phyloP scores from a whole-genome alignment of 2,797 vertebrate genomes.

The Coendou prehensilis region DNA sequence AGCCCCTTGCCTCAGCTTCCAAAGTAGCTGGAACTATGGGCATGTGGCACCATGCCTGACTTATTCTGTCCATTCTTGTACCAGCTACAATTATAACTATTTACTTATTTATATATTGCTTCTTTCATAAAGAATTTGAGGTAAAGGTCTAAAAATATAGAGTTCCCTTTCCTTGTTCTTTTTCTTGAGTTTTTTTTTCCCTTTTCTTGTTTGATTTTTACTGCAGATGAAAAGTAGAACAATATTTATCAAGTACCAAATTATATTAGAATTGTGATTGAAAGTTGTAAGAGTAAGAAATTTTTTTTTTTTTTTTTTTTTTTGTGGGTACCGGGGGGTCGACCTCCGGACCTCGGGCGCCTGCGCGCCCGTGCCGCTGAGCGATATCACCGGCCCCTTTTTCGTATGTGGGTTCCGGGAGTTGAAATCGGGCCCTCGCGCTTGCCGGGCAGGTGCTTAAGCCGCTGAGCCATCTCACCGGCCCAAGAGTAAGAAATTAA shows the following conservation, averaged over 20 bases:
- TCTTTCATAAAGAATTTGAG: slow-evolving; percentile 37
- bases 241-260: slow-evolving; percentile 59
- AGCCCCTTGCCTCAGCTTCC: neutral
- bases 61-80: slow-evolving; percentile 38
- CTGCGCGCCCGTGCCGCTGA: no score
- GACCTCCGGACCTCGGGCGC: no score
- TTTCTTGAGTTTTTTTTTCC: slow-evolving; percentile 1
- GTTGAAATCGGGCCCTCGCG: no score
- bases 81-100: neutral
- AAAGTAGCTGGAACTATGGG: neutral
- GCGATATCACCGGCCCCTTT: no score
- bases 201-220: slow-evolving; percentile 50
- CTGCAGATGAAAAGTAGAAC: slow-evolving; percentile 34
- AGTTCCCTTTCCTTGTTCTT: neutral
- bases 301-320: no score
- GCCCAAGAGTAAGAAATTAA: slow-evolving; percentile 68
- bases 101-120: slow-evolving; percentile 24
- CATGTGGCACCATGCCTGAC: neutral
- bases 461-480: no score
- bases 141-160: slow-evolving; percentile 5
- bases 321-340: no score
- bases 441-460: no score
- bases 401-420: no score
- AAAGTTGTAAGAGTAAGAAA: slow-evolving; percentile 64
- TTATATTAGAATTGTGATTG: slow-evolving; percentile 48